phyloP scores from a whole-genome alignment of 2,888 invertebrate species.

The Taphrorychus bicolor region DNA sequence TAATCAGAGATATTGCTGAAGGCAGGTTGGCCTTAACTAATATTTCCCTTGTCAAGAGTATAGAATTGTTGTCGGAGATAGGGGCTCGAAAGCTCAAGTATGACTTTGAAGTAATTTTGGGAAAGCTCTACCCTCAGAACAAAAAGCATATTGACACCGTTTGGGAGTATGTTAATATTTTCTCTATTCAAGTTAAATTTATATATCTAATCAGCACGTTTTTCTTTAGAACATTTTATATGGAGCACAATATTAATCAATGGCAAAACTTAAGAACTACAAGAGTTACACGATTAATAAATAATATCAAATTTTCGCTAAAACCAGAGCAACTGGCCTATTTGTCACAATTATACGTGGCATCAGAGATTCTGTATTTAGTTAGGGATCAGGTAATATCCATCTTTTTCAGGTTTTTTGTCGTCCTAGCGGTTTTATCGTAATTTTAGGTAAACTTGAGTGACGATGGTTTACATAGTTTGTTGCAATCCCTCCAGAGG shows the following conservation, averaged over 20 bases:
- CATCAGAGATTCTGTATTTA: conserved; percentile 44
- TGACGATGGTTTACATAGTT: not conserved
- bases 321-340: conserved; percentile 41
- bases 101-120: conserved; percentile 45
- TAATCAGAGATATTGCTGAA: conserved; percentile 44
- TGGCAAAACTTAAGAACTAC: conserved; percentile 3
- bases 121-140: conserved; percentile 33
- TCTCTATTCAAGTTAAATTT: not conserved
- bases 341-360: conserved; percentile 43
- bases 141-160: conserved; percentile 29
- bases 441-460: conserved; percentile 12
- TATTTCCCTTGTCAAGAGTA: conserved; percentile 41
- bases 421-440: not conserved
- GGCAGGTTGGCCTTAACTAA: conserved; percentile 45
- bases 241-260: not conserved
- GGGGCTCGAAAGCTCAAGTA: conserved; percentile 47
- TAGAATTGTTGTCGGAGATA: conserved; percentile 47
- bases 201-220: not conserved
- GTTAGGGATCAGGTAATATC: conserved; percentile 39
- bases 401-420: not conserved
- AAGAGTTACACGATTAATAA: conserved; percentile 24
- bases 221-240: conserved; percentile 10
- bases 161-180: conserved; percentile 43
- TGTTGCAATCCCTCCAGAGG: not conserved
- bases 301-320: not conserved